Evolutionary conservation across 2,888 invertebrate species (phyloP).

Genomic region (Andrena hattorfiana): DNA sequence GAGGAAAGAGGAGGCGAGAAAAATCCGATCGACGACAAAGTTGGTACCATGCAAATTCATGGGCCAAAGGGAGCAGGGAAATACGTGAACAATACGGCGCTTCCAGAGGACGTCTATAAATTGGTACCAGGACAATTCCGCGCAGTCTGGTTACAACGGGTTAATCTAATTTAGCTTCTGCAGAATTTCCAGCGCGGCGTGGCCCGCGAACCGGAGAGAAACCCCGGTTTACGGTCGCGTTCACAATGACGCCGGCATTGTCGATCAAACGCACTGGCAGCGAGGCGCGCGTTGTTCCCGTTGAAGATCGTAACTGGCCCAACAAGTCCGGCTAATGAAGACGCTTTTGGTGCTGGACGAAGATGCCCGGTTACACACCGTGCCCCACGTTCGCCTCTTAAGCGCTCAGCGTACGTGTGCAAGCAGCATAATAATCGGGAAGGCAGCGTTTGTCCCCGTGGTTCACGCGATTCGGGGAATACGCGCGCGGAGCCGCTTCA

Average conservation of each 20-base stretch:
- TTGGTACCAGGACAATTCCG: slow-evolving; percentile 67
- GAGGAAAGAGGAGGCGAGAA: slow-evolving; percentile 12
- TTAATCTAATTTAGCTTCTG: slow-evolving; percentile 77
- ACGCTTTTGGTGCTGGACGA: not conserved
- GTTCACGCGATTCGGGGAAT: slow-evolving; percentile 1
- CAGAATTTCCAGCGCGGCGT: slow-evolving; percentile 67
- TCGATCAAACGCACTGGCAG: slow-evolving; percentile 36
- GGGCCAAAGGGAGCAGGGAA: slow-evolving; percentile 1
- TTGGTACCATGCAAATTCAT: slow-evolving; percentile 27
- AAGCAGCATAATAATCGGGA: slow-evolving; percentile 42
- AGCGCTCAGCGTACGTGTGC: not conserved
- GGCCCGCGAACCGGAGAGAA: slow-evolving; percentile 26
- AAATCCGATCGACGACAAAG: slow-evolving; percentile 24
- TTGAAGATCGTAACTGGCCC: slow-evolving; percentile 22
- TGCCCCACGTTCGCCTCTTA: not conserved
- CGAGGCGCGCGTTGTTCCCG: not conserved
- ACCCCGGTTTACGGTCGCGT: slow-evolving; percentile 39
- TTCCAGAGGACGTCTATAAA: slow-evolving; percentile 65
- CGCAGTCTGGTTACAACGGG: slow-evolving; percentile 68
- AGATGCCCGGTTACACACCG: not conserved
- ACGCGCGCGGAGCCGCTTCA: not conserved
- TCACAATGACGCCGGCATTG: slow-evolving; percentile 35
- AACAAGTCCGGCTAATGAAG: slow-evolving; percentile 39
- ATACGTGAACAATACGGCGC: slow-evolving; percentile 56
- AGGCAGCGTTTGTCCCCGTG: slow-evolving; percentile 14